Evolutionary conservation across 2,113 vertebrate species (phyloP).

Genomic region (Casuarius casuarius): DNA sequence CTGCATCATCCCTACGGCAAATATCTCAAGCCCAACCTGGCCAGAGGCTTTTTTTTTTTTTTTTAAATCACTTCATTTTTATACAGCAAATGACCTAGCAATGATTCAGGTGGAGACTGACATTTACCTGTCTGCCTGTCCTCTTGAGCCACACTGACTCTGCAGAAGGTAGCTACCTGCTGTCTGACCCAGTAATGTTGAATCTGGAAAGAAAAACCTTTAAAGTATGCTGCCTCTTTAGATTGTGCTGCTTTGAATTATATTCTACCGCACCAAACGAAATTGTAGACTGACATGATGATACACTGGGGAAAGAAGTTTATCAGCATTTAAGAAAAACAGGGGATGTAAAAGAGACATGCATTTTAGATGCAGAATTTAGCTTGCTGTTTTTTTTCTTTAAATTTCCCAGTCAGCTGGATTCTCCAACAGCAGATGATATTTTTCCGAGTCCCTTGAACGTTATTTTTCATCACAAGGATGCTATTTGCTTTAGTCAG

Average conservation of each 20-base stretch:
- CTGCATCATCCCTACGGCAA: background rate
- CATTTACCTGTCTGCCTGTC: background rate
- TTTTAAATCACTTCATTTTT: background rate
- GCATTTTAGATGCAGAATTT: background rate
- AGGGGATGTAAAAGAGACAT: background rate
- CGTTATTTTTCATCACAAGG: background rate
- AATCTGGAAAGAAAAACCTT: background rate
- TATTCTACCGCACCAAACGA: background rate
- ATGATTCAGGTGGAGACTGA: background rate
- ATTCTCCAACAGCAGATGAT: background rate
- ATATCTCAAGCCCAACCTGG: background rate
- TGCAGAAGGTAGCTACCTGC: background rate
- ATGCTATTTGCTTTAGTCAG: constrained; percentile 26
- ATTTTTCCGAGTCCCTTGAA: constrained; percentile 10
- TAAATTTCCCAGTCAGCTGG: background rate
- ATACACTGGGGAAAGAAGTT: background rate
- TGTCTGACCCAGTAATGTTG: background rate
- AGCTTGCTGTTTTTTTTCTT: background rate
- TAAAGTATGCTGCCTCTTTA: constrained; percentile 17
- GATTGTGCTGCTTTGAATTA: background rate
- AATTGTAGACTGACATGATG: background rate
- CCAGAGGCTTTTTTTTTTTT: background rate
- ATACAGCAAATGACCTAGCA: background rate
- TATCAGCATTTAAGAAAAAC: background rate
- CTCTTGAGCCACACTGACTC: constrained; percentile 30